A percentile compares a stretch with the other conserved stretches of the same genome.
phyloP scores from a whole-genome alignment of 2,113 vertebrate genomes.

The Plectropomus leopardus region DNA sequence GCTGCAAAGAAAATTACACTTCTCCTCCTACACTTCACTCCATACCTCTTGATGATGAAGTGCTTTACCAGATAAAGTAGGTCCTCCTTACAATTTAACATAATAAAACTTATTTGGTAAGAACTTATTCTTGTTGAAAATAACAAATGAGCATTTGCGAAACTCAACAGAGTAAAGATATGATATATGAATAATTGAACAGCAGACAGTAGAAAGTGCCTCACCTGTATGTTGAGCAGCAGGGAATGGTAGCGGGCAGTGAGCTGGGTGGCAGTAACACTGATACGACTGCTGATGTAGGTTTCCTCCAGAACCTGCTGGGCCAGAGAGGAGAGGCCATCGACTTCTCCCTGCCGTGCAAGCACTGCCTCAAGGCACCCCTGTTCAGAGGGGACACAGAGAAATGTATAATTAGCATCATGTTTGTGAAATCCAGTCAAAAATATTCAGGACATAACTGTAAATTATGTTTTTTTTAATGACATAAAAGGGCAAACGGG shows the following conservation, averaged over 20 bases:
- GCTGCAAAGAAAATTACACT: not conserved
- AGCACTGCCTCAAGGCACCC: constrained; percentile 90
- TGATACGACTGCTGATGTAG: constrained; percentile 88
- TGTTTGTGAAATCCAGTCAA: not conserved
- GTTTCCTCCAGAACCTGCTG: constrained; percentile 95
- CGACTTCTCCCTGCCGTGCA: constrained; percentile 91
- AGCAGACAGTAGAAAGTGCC: not conserved
- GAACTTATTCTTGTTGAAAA: not conserved
- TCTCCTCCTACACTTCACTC: too few relatives aligned
- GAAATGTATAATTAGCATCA: constrained; percentile 15
- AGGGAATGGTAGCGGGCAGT: constrained; percentile 93
- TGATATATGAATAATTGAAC: not conserved
- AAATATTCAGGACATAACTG: constrained; percentile 3
- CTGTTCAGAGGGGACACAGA: constrained; percentile 75
- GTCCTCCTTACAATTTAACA: not conserved
- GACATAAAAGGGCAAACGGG: not conserved
- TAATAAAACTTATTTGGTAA: not conserved
- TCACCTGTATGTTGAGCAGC: constrained; percentile 91
- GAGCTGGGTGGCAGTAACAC: constrained; percentile 91
- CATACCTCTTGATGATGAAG: not conserved
- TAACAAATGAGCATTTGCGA: not conserved
- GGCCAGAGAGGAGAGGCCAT: constrained; percentile 90
- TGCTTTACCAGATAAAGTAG: not conserved
- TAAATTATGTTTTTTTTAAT: not conserved
- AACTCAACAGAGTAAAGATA: not conserved